These are phyloP conservation scores for Ceratosolen fusciceps DNA, from an alignment of 1,140 invertebrate genomes.

Conservation along the genomic window DNA sequence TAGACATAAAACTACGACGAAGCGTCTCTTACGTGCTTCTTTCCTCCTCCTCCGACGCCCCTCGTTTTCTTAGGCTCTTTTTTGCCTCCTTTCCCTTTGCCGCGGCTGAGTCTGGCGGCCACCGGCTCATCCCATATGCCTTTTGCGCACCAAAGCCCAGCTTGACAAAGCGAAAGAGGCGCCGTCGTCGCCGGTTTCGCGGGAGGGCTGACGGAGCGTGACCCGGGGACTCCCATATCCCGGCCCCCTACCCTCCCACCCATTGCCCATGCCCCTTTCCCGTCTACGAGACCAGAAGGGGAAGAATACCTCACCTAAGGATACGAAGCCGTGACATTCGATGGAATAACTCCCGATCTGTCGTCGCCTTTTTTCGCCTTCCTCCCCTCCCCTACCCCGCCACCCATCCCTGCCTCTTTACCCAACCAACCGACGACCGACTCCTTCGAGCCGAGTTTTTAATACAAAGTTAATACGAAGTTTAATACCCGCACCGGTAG, in stretches of 20 bases:
- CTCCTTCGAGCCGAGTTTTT: constrained; percentile 25
- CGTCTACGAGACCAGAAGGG: no score
- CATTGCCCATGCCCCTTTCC: no score
- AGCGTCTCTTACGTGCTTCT: background rate
- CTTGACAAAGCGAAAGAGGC: background rate
- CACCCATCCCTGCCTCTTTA: background rate
- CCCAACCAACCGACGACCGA: background rate
- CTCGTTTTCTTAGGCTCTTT: background rate
- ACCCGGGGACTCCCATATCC: background rate
- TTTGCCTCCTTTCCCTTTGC: background rate
- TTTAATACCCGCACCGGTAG: background rate
- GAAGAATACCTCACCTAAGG: background rate
- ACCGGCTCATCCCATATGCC: background rate
- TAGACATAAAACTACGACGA: background rate
- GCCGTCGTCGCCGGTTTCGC: background rate
- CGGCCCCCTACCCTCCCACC: no score
- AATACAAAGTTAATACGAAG: constrained; percentile 26
- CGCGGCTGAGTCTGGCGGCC: background rate
- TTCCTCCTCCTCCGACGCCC: background rate
- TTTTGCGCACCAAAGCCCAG: background rate
- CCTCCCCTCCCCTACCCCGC: background rate
- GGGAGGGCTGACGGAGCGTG: background rate
- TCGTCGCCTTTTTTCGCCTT: constrained; percentile 7
- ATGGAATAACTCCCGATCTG: constrained; percentile 32
- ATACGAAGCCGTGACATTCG: constrained; percentile 24